These are phyloP conservation scores for Alosa sapidissima DNA, from an alignment of 2,797 vertebrate species.

Conservation along the genomic window DNA sequence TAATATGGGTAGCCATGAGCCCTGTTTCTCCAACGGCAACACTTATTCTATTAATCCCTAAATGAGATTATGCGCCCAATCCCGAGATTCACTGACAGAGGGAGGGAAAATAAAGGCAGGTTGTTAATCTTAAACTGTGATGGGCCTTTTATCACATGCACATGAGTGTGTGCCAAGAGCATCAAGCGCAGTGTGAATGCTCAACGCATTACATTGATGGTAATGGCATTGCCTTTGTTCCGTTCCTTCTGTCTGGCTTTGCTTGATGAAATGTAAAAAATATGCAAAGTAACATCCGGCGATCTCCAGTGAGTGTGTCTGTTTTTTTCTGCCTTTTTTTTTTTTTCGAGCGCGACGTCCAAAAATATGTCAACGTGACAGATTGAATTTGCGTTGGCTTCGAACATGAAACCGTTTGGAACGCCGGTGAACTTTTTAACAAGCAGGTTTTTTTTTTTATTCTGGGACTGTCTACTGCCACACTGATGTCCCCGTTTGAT, in stretches of 20 bases:
- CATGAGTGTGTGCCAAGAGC: constrained; percentile 46
- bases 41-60: constrained; percentile 42
- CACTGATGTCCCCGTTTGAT: constrained; percentile 56
- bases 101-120: constrained; percentile 30
- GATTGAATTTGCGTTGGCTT: constrained; percentile 50
- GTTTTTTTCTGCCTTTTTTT: not conserved
- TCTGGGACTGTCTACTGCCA: constrained; percentile 48
- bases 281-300: constrained; percentile 39
- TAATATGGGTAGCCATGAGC: constrained; percentile 24
- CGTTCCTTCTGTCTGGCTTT: constrained; percentile 3
- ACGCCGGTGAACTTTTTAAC: constrained; percentile 42
- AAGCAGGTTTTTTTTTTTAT: constrained; percentile 36
- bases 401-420: constrained; percentile 39
- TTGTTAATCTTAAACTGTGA: constrained; percentile 37
- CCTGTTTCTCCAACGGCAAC: constrained; percentile 25
- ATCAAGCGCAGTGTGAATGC: constrained; percentile 25
- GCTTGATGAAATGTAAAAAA: constrained; percentile 40
- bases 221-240: constrained; percentile 28
- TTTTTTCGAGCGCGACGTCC: constrained; percentile 31
- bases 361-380: constrained; percentile 49
- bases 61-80: constrained; percentile 35
- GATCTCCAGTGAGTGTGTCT: constrained; percentile 36
- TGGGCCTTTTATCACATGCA: constrained; percentile 19
- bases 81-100: constrained; percentile 27
- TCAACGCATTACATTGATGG: constrained; percentile 53